Evolutionary conservation across 2,888 invertebrate genomes (phyloP).

Genomic region (Drosophila percnosoma): DNA sequence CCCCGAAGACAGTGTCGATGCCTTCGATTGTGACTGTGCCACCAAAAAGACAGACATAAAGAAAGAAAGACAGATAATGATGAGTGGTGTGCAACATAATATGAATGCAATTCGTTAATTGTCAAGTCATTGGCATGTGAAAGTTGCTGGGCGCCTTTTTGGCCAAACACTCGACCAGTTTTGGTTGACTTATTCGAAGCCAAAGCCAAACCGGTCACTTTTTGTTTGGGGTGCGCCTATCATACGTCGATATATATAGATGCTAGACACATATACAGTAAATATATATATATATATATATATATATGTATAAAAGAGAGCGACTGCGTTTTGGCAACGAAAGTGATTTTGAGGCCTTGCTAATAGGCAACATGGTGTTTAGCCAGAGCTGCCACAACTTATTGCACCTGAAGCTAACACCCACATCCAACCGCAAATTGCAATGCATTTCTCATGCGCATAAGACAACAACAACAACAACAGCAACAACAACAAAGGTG

Average conservation of each 20-base stretch:
- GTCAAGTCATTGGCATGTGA: slow-evolving; percentile 72
- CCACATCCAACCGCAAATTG: slow-evolving; percentile 35
- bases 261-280: not conserved
- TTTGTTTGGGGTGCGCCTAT: slow-evolving; percentile 30
- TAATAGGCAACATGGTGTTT: not conserved
- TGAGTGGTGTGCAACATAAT: slow-evolving; percentile 5
- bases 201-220: slow-evolving; percentile 19
- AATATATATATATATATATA: not conserved
- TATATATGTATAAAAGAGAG: not conserved
- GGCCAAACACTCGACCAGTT: slow-evolving; percentile 38
- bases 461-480: slow-evolving; percentile 18
- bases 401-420: slow-evolving; percentile 30
- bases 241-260: slow-evolving; percentile 3
- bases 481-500: slow-evolving; percentile 14
- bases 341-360: slow-evolving; percentile 50
- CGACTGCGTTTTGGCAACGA: slow-evolving; percentile 57
- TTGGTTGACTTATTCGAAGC: not conserved
- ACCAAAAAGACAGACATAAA: slow-evolving; percentile 3
- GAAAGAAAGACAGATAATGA: not conserved
- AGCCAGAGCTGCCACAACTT: not conserved
- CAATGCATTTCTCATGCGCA: slow-evolving; percentile 41
- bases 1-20: slow-evolving; percentile 84
- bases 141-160: slow-evolving; percentile 70
- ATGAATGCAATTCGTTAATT: slow-evolving; percentile 63
- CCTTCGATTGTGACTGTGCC: slow-evolving; percentile 84